phyloP scores from a whole-genome alignment of 35 echinoderm and acorn worm genomes.

The Holothuria glaberrima region DNA sequence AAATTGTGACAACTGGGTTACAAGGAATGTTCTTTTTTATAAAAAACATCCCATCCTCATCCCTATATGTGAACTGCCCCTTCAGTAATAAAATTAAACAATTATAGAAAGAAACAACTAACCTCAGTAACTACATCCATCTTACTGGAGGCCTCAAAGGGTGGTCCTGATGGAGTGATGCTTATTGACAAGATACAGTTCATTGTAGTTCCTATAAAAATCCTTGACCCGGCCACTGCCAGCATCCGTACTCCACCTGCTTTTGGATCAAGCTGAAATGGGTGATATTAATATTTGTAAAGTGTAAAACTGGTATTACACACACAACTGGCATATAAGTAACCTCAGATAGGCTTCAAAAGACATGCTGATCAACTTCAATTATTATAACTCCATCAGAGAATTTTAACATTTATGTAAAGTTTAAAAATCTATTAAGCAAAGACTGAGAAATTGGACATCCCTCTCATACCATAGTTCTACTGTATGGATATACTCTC shows the following conservation, averaged over 20 bases:
- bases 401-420: too few species aligned
- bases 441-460: too few species aligned
- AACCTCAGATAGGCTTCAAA: too few species aligned
- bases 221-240: conserved; percentile 41
- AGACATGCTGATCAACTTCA: too few species aligned
- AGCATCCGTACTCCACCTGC: conserved; percentile 88
- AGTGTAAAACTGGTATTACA: too few species aligned
- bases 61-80: neutral
- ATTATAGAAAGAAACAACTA: neutral
- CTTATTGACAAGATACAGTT: conserved; percentile 71
- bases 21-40: neutral
- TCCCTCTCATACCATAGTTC: too few species aligned
- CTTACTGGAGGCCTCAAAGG: conserved; percentile 51
- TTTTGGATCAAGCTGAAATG: conserved; percentile 16
- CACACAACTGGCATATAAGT: too few species aligned
- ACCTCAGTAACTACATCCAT: conserved; percentile 71
- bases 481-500: too few species aligned
- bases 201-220: conserved; percentile 92
- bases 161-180: conserved; percentile 56
- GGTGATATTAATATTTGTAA: too few species aligned
- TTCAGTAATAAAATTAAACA: neutral
- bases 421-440: too few species aligned
- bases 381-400: too few species aligned
- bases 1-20: neutral
- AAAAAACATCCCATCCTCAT: too few species aligned